Percentiles rank a stretch among this genome's conserved stretches.
These are phyloP conservation scores for Enchytraeus crypticus DNA, from an alignment of 2,888 invertebrate species.

Conservation along the genomic window DNA sequence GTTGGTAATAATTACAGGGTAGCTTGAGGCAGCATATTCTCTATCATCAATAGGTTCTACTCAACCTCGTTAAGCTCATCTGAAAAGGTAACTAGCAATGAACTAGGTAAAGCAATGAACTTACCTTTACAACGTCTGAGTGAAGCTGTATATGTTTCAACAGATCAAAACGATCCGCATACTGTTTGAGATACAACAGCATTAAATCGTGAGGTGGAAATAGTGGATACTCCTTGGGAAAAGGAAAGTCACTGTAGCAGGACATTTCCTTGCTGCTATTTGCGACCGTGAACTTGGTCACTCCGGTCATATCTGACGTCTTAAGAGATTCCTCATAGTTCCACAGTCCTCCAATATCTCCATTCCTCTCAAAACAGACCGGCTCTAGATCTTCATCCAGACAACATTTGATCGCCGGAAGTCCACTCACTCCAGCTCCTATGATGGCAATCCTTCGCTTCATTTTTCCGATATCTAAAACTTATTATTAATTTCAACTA, in stretches of 20 bases:
- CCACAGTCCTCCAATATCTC: too few relatives aligned
- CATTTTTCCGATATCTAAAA: too few relatives aligned
- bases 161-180: slow-evolving; percentile 34
- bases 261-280: slow-evolving; percentile 42
- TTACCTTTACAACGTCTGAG: slow-evolving; percentile 31
- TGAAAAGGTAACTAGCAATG: too few relatives aligned
- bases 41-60: too few relatives aligned
- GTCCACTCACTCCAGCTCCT: too few relatives aligned
- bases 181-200: slow-evolving; percentile 25
- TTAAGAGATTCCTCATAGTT: slow-evolving; percentile 30
- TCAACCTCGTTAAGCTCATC: too few relatives aligned
- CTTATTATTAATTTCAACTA: too few relatives aligned
- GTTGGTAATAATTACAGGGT: too few relatives aligned
- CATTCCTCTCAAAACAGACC: slow-evolving; percentile 39
- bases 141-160: slow-evolving; percentile 33
- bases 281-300: slow-evolving; percentile 39
- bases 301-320: slow-evolving; percentile 33
- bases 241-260: slow-evolving; percentile 46
- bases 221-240: slow-evolving; percentile 40
- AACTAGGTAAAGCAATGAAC: too few relatives aligned
- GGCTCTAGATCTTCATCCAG: slow-evolving; percentile 39
- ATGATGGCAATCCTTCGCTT: too few relatives aligned
- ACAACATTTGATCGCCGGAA: too few relatives aligned
- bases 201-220: slow-evolving; percentile 46
- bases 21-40: too few relatives aligned